Conservation (phyloP, 2,797 vertebrate species). For the Antrozous pallidus region DNA sequence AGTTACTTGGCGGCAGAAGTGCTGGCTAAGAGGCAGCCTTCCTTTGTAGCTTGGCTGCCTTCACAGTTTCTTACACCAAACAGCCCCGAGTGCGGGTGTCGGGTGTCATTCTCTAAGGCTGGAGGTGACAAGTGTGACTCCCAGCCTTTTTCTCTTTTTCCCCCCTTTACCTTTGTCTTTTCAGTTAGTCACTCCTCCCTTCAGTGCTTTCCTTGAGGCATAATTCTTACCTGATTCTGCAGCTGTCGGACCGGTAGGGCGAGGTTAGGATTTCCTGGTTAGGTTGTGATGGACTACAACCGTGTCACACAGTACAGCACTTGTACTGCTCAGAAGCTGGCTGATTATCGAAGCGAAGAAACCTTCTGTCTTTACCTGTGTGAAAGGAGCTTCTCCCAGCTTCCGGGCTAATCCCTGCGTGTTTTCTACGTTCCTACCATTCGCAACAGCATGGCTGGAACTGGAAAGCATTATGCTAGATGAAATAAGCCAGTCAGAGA, state of each 20-base stretch:
- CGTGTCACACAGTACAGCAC: background rate
- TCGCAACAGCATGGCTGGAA: too few relatives aligned
- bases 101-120: background rate
- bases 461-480: too few relatives aligned
- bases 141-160: background rate
- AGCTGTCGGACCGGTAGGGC: background rate
- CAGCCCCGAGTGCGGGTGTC: background rate
- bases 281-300: background rate
- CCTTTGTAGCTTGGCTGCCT: background rate
- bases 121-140: background rate
- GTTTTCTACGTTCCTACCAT: too few relatives aligned
- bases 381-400: background rate
- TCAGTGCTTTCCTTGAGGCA: background rate
- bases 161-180: background rate
- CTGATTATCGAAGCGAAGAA: background rate
- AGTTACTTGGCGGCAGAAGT: background rate
- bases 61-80: background rate
- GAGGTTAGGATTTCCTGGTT: background rate
- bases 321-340: background rate
- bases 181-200: background rate
- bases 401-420: background rate
- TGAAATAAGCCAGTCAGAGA: too few relatives aligned
- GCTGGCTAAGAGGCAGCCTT: accelerated
- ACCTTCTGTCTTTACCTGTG: background rate
- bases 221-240: background rate